Evolutionary conservation across 1,140 invertebrate genomes (phyloP).

Genomic region (Lasaia peninsularis): DNA sequence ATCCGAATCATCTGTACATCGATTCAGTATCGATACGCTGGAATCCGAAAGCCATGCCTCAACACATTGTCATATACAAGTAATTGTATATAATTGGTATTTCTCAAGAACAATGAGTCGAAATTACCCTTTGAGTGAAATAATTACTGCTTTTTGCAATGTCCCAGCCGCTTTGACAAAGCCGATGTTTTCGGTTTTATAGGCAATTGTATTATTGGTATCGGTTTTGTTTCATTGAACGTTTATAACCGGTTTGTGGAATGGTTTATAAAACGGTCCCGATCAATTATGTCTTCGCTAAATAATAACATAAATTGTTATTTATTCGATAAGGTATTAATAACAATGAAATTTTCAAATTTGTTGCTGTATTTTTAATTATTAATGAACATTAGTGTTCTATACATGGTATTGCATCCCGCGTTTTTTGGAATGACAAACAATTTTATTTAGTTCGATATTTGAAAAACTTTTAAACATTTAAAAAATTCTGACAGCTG

Average conservation of each 20-base stretch:
- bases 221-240: slow-evolving; percentile 11
- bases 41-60: slow-evolving; percentile 43
- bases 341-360: no score
- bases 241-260: slow-evolving; percentile 6
- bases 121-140: slow-evolving; percentile 71
- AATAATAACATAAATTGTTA: background rate
- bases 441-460: no score
- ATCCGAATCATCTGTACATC: slow-evolving; percentile 48
- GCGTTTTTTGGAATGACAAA: no score
- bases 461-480: no score
- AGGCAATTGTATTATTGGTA: slow-evolving; percentile 31
- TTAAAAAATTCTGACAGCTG: no score
- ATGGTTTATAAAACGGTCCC: background rate
- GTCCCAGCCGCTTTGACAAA: slow-evolving; percentile 52
- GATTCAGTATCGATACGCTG: slow-evolving; percentile 61
- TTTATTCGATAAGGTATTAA: background rate
- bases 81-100: slow-evolving; percentile 77
- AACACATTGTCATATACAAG: slow-evolving; percentile 69
- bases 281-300: background rate
- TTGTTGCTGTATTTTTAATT: no score
- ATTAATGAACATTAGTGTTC: no score
- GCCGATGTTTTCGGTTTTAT: slow-evolving; percentile 56
- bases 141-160: slow-evolving; percentile 64
- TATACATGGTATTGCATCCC: no score
- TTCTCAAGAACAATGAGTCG: slow-evolving; percentile 73